Evolutionary conservation across 1,140 invertebrate species (phyloP).

Genomic region (Araneus ventricosus): DNA sequence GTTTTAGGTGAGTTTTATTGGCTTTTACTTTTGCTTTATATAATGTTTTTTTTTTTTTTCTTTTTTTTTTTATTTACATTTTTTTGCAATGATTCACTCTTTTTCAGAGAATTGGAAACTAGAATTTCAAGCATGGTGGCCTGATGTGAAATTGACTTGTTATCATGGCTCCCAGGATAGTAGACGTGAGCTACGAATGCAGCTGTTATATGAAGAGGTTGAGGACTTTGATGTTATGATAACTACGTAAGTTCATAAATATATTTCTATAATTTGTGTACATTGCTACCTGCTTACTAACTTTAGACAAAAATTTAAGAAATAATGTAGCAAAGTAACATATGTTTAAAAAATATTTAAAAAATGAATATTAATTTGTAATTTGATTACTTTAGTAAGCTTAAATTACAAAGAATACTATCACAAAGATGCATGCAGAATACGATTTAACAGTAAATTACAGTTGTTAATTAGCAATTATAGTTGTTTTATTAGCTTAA

Average conservation of each 20-base stretch:
- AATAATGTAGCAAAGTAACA: no score
- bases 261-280: no score
- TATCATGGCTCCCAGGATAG: conserved; percentile 95
- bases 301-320: no score
- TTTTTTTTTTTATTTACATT: neutral
- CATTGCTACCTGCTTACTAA: no score
- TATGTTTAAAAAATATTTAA: no score
- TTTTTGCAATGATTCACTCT: neutral
- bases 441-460: no score
- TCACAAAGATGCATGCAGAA: no score
- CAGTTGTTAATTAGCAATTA: no score
- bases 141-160: conserved; percentile 87
- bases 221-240: conserved; percentile 91
- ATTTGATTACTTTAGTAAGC: no score
- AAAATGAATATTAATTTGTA: no score
- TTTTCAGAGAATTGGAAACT: conserved; percentile 91
- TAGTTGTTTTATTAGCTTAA: no score
- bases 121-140: conserved; percentile 92
- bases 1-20: conserved; percentile 86
- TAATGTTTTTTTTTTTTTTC: neutral
- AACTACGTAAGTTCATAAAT: conserved; percentile 85
- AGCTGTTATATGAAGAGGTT: conserved; percentile 86
- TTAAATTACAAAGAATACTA: no score
- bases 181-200: conserved; percentile 86
- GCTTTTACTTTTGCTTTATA: neutral